Evolutionary conservation across 2,888 invertebrate species (phyloP), one percentile per base, ranked within the genome.

Genomic region (Eilema caniola): DNA sequence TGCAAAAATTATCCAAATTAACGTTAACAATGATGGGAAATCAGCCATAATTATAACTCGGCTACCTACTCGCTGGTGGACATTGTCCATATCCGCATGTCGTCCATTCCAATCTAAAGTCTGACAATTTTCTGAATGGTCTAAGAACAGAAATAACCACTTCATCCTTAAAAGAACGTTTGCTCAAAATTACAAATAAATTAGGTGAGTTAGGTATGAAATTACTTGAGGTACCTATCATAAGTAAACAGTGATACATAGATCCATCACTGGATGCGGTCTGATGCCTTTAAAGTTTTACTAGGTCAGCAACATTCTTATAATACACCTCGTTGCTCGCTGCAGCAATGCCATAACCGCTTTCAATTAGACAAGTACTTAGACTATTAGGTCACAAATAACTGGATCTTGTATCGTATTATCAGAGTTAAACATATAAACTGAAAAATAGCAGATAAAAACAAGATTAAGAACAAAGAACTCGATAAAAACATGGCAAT

Each of bases 1-100:
- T 67, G 62, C 66, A 62, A 24, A 65, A 62, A 62, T 71, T 47
- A 28, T 28, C 20, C 41, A 1, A 61, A 31, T 61, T 53, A 53
- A 10, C n/a, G 53, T 20, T n/a, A n/a, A 53, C 53, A 53, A 53
- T n/a, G 53, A n/a, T 53, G 53, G 8, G 20, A n/a, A 16, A 53
- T n/a, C 53, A 53, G 53, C 20, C 10, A n/a, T 47, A 47, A 47
- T 47, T 47, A 47, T 47, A 20, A 14, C 2, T 47, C 20, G 20
- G 47, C 20, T 20, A 47, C 7, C 20, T 20, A 47, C 7, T 37
- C 8, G 31, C 31, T 33, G 8, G 31, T 33, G 31, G 31, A 33
- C 31, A 33, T 4, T 33, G 8, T 33, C 8, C 8, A 33, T 33
- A 8, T 33, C 31, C 31, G 1, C 8, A 33, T 33, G 31, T 33